These are phyloP conservation scores for Antheraea assamensis DNA, from an alignment of 2,888 invertebrate genomes.

Conservation along the genomic window DNA sequence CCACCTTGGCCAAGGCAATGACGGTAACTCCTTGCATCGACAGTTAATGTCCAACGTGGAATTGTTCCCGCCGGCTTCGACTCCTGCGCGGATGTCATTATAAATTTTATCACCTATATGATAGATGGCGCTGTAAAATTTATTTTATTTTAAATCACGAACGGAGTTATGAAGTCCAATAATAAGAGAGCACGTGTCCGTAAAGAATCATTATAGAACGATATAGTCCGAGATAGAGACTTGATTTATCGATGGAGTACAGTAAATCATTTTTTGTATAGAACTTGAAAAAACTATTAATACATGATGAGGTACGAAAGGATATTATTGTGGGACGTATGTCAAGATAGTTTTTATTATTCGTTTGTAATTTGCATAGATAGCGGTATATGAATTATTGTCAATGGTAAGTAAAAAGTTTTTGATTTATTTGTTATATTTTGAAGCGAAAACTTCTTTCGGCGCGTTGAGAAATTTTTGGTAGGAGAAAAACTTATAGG, in stretches of 20 bases:
- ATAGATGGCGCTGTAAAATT: conserved; percentile 78
- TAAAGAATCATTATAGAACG: conserved; percentile 59
- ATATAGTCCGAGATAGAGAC: conserved; percentile 61
- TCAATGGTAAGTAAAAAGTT: conserved; percentile 32
- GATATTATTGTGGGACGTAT: conserved; percentile 51
- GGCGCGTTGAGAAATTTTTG: too few relatives aligned
- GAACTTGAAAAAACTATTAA: conserved; percentile 80
- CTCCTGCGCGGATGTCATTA: conserved; percentile 65
- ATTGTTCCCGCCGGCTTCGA: conserved; percentile 57
- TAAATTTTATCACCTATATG: conserved; percentile 72
- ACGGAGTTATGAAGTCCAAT: conserved; percentile 61
- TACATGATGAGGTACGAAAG: conserved; percentile 69
- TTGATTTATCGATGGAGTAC: conserved; percentile 76
- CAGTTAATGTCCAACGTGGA: conserved; percentile 71
- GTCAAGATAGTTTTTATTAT: neutral
- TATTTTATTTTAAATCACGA: conserved; percentile 77
- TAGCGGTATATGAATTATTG: conserved; percentile 59
- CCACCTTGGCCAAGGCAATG: conserved; percentile 55
- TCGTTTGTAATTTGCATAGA: conserved; percentile 63
- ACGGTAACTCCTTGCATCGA: conserved; percentile 67
- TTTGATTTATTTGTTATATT: conserved; percentile 46
- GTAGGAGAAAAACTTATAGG: too few relatives aligned
- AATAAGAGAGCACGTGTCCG: conserved; percentile 77
- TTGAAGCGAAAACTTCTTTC: too few relatives aligned
- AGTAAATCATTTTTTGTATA: conserved; percentile 77